Conservation (phyloP, 2,797 vertebrate genomes). For the Sebastes matsubarae region DNA sequence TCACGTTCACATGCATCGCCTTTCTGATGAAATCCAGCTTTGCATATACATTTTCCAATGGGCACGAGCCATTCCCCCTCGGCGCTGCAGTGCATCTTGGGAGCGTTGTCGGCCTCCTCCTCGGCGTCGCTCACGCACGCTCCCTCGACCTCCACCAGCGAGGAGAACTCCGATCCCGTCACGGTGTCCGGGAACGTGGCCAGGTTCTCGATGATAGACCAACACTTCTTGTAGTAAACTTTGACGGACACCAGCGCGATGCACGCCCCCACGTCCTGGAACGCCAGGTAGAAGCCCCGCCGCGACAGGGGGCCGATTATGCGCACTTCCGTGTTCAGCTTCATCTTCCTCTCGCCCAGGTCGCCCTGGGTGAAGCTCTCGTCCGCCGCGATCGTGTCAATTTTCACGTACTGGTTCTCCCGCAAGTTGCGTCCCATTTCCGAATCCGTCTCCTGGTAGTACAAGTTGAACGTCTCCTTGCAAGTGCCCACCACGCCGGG, state of each 20-base stretch:
- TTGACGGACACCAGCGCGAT: constrained; percentile 98
- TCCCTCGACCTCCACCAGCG: constrained; percentile 97
- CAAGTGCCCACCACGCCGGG: constrained; percentile 97
- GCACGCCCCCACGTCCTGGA: constrained; percentile 98
- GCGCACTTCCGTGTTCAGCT: constrained; percentile 98
- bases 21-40: constrained; percentile 98
- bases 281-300: constrained; percentile 98
- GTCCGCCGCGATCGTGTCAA: constrained; percentile 99
- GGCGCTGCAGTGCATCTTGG: constrained; percentile 99
- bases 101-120: constrained; percentile 97
- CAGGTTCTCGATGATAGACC: constrained; percentile 99
- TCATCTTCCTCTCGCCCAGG: constrained; percentile 99
- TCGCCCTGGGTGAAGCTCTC: constrained; percentile 99
- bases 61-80: constrained; percentile 99
- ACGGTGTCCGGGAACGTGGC: constrained; percentile 98
- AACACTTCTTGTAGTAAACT: constrained; percentile 99
- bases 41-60: constrained; percentile 99
- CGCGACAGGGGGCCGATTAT: constrained; percentile 96
- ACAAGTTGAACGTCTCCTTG: constrained; percentile 99
- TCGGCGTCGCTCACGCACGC: constrained; percentile 94
- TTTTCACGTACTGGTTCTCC: constrained; percentile 98
- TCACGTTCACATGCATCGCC: constrained; percentile 98
- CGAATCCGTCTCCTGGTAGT: constrained; percentile 98
- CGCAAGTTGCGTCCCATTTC: constrained; percentile 96
- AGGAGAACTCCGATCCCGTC: constrained; percentile 98